These are phyloP conservation scores for Sebastes diaconus DNA, from an alignment of 2,797 vertebrate species.

Conservation along the genomic window DNA sequence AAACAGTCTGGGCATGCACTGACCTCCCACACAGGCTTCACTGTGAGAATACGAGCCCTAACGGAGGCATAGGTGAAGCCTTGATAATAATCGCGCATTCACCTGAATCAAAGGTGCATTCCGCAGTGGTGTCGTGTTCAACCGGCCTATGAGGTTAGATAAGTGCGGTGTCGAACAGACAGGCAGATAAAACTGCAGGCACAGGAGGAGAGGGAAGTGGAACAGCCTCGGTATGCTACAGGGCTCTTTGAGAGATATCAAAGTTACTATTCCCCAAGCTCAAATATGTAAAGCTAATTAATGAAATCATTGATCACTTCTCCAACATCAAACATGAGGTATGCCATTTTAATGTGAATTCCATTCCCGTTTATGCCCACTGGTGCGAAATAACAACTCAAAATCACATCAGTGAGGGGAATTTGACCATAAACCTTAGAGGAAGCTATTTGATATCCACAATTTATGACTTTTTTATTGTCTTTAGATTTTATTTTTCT, in stretches of 20 bases:
- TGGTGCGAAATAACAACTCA: constrained; percentile 65
- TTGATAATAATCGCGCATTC: constrained; percentile 25
- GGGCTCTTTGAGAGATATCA: constrained; percentile 9
- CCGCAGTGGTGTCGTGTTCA: constrained; percentile 13
- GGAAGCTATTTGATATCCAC: constrained; percentile 67
- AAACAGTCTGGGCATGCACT: background rate
- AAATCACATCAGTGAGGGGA: constrained; percentile 65
- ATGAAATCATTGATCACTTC: constrained; percentile 77
- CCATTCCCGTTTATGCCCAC: constrained; percentile 67
- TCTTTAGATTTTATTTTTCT: constrained; percentile 73
- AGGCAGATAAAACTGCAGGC: constrained; percentile 41
- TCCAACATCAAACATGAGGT: constrained; percentile 56
- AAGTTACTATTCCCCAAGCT: constrained; percentile 25
- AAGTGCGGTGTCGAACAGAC: background rate
- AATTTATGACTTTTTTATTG: constrained; percentile 77
- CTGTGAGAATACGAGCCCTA: background rate
- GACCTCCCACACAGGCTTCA: constrained; percentile 27
- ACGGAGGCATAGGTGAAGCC: constrained; percentile 2
- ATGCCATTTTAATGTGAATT: constrained; percentile 69
- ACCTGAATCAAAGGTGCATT: constrained; percentile 33
- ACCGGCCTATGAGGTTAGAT: constrained; percentile 28
- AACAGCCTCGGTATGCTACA: background rate
- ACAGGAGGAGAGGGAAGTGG: background rate
- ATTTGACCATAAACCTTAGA: constrained; percentile 69
- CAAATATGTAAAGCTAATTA: constrained; percentile 70